Percentiles rank a stretch among this genome's conserved stretches.
phyloP scores from a whole-genome alignment of 1,140 invertebrate species.

The Catajapyx aquilonaris region DNA sequence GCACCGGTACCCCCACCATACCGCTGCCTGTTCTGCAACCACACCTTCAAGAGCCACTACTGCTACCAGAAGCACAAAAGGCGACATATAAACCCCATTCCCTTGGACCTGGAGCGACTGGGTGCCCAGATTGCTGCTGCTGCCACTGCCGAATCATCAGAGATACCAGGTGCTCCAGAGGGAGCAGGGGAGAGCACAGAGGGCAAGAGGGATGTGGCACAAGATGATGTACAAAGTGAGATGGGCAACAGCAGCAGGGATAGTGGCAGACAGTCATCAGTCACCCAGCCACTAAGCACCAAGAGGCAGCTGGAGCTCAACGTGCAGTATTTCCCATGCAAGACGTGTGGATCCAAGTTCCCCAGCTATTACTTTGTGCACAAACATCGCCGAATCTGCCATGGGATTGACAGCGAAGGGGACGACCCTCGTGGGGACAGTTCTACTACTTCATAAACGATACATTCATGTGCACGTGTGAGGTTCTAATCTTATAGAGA shows the following conservation, averaged over 20 bases:
- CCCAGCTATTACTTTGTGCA: slow-evolving; percentile 85
- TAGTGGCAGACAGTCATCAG: neutral
- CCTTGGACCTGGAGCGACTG: slow-evolving; percentile 13
- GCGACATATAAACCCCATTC: slow-evolving; percentile 34
- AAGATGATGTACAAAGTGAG: slow-evolving; percentile 7
- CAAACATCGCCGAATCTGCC: slow-evolving; percentile 68
- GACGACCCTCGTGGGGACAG: too few species aligned
- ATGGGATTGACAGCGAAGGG: slow-evolving; percentile 28
- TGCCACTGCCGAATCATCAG: slow-evolving; percentile 15
- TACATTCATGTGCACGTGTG: too few species aligned
- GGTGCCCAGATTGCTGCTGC: too few species aligned
- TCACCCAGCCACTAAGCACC: neutral
- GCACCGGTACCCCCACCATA: too few species aligned
- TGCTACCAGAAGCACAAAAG: slow-evolving; percentile 60
- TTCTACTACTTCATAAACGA: too few species aligned
- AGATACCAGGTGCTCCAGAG: slow-evolving; percentile 23
- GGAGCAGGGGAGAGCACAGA: slow-evolving; percentile 4
- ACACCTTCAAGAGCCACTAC: slow-evolving; percentile 60
- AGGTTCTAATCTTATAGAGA: too few species aligned
- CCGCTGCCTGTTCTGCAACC: slow-evolving; percentile 51
- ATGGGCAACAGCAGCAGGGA: slow-evolving; percentile 19
- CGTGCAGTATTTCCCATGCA: slow-evolving; percentile 78
- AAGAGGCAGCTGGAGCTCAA: slow-evolving; percentile 49
- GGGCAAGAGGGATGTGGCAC: slow-evolving; percentile 1
- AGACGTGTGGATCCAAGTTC: slow-evolving; percentile 75